These are phyloP conservation scores for Dendroctonus valens DNA, from an alignment of 1,140 invertebrate species.

Conservation along the genomic window DNA sequence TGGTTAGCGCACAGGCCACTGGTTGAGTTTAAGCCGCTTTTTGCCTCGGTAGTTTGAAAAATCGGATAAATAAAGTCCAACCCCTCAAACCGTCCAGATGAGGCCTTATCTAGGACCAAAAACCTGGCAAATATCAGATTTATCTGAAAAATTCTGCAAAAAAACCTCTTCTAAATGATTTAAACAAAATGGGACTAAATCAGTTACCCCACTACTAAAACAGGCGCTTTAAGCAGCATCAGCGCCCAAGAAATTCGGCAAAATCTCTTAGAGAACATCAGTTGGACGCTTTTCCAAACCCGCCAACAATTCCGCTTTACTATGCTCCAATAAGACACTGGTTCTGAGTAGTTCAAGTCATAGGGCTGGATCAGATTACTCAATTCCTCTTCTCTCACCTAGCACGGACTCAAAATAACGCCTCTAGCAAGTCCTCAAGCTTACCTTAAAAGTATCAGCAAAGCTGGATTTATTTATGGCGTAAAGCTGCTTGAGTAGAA, in stretches of 20 bases:
- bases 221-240: conserved; percentile 12
- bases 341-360: conserved; percentile 15
- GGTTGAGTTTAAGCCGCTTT: not conserved
- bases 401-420: not conserved
- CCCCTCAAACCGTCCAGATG: not conserved
- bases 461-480: conserved; percentile 45
- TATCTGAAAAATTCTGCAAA: conserved; percentile 4
- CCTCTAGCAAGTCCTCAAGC: not conserved
- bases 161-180: not conserved
- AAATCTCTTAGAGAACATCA: conserved; percentile 16
- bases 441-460: conserved; percentile 38
- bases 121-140: conserved; percentile 20
- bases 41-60: not conserved
- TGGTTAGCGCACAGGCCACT: conserved; percentile 10
- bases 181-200: not conserved
- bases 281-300: conserved; percentile 13
- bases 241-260: conserved; percentile 3
- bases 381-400: conserved; percentile 26
- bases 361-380: conserved; percentile 15
- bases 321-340: not conserved
- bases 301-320: conserved; percentile 1
- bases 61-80: conserved; percentile 7
- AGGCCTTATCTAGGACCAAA: not conserved
- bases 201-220: conserved; percentile 20
- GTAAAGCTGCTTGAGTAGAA: conserved; percentile 41